Evolutionary conservation across 2,888 invertebrate species (phyloP), one percentile per base, ranked within the genome.

Genomic region (Spicauda simplicius): DNA sequence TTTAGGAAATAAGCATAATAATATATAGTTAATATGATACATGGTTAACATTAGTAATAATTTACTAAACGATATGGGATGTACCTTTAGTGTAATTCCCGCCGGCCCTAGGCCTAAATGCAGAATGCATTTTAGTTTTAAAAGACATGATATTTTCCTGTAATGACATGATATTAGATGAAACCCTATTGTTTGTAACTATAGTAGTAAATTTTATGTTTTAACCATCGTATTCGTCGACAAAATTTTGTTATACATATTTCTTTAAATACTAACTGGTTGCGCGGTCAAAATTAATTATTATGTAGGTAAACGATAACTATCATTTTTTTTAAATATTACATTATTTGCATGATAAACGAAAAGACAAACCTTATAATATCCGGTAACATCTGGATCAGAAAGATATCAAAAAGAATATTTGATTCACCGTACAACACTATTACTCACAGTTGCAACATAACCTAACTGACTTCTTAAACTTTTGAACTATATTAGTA

Each of bases 61-160:
- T 25, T 25, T 25, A 4, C 5, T 5, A 5, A 25, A 25, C 25
- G 25, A 5, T 25, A 25, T 25, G 25, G 25, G 25, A 4, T 25
- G 25, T 4, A 25, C 25, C 25, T 25, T 25, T 2, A 25, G 33
- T 33, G 8, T 33, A 33, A 8, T 6, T 45, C 45, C 45, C 45
- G 45, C 45, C 45, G 45, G 45, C 45, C 45, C 45, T 45, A 45
- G 45, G 45, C 45, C 45, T 45, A 45, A 45, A 45, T 45, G 45
- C 14, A 45, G 6, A 5, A 14, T 45, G 45, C 45, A 45, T 45
- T n/a, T 12, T 45, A n/a, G 6, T n/a, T 45, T 2, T 45, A 6
- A 5, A 12, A 45, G 5, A n/a, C 0, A n/a, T 45, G 14, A n/a
- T 2, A 45, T 45, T n/a, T n/a, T n/a, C 0, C 41, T 4, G 11